Base-by-base conservation (phyloP, 2,113 vertebrate genomes). In the Petromus typicus region DNA sequence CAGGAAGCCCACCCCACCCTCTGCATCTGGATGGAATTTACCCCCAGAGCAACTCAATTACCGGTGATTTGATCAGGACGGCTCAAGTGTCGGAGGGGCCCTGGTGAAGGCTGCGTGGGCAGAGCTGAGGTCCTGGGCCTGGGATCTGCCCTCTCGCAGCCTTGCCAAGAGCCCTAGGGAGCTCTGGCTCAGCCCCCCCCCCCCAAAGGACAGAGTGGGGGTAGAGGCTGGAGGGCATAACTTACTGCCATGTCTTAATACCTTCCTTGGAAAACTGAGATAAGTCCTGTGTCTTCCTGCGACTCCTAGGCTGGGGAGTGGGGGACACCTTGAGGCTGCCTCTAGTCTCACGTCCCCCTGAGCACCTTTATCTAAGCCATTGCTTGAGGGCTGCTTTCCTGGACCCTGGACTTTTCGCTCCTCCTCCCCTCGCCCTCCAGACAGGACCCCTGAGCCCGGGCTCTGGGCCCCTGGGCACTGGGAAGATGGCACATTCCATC, bases 11-110 rank as follows among this genome's bases (percentile, higher is more conserved):
- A 84, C 93, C 93, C 96, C 43, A 10, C 91, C 96, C 96, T 93
- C 61, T 71, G 96, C 97, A 98, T 98, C 97, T 98, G 97, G 97
- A 97, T 97, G 84, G 96, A 97, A 98, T 98, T 98, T 98, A 97
- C 93, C 96, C 89, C 96, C 95, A 94, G 63, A 91, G 96, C 93
- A 96, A 93, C 89, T 95, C 97, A 96, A 94, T 96, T 97, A 96
- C 97, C 37, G 32, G 95, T 45, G 95, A 98, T 97, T 66, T 64
- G 95, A 96, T 97, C 91, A 73, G 96, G 96, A 84, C 6, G 56
- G 95, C 91, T 97, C 96, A 69, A 94, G 93, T 97, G 95, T 98
- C 97, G 69, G 81, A 85, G 51, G 83, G 97, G 96, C 96, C 97
- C 95, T 84, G 54, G 92, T 13, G 64, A 71, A 93, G 91, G 95